Evolutionary conservation across 2,888 invertebrate genomes (phyloP), one percentile per base, ranked within the genome.

Genomic region (Physocephala rufipes): DNA sequence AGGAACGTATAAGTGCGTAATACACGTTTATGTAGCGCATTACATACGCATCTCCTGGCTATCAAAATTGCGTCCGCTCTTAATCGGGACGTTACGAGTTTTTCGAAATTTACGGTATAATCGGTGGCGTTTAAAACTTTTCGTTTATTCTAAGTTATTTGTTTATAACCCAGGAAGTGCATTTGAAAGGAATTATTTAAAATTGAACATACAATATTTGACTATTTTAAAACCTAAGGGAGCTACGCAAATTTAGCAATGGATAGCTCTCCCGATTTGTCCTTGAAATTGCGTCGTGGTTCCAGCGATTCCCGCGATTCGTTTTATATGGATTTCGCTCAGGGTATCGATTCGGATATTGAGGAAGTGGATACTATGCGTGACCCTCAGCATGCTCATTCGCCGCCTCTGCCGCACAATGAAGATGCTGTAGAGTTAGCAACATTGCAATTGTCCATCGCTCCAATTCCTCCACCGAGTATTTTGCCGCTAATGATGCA

Each of bases 321-420:
- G 70, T 95, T 94, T 85, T 95, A 95, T 82, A 94, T 95, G 94
- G 94, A 95, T 87, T 94, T 95, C 84, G 95, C 94, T 80, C 93
- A 93, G 88, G 95, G 95, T 73, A 95, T 95, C 84, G 95, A 95
- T 86, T 94, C 94, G 24, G 95, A 95, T 83, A 95, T 94, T 80
- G 94, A 94, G 85, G 94, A 94, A 86, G 93, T 94, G 82, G 88
- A 90, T 70, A 91, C 92, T 61, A 92, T 87, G 86, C 74, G 87
- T 84, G 74, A 76, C 19, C 76, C 77, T 47, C 75, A 77, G 45
- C 77, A 78, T n/a, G 77, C 77, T 26, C 76, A 75, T 7, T 75
- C 76, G 7, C 68, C 77, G 45, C 77, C 75, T 0, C 36, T 36
- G 36, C 36, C 36, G 61, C 74, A 74, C 45, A 75, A 73, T 19